Evolutionary conservation across 2,888 invertebrate genomes (phyloP).

Genomic region (Callyntrura sp.): DNA sequence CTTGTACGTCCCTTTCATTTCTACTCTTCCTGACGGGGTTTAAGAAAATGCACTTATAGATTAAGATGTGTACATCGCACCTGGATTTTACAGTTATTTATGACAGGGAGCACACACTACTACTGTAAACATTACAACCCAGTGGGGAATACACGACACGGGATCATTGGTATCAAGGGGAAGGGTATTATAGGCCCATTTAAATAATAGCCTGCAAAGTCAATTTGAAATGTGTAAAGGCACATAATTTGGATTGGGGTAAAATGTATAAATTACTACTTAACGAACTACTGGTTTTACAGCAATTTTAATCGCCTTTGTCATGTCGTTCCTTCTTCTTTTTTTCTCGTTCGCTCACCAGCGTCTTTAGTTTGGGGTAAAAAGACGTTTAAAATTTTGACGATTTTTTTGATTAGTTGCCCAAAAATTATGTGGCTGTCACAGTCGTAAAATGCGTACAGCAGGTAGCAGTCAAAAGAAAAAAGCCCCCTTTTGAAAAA

Average conservation of each 20-base stretch:
- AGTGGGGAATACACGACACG: not conserved
- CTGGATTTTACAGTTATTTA: slow-evolving; percentile 75
- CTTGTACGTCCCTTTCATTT: slow-evolving; percentile 7
- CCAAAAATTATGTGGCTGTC: slow-evolving; percentile 70
- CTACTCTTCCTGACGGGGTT: not conserved
- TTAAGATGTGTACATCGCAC: slow-evolving; percentile 70
- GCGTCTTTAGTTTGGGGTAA: slow-evolving; percentile 55
- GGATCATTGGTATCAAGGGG: too few species aligned
- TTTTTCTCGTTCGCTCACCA: not conserved
- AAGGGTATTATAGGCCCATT: not conserved
- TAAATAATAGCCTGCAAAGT: not conserved
- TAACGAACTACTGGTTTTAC: slow-evolving; percentile 57
- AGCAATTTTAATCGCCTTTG: slow-evolving; percentile 66
- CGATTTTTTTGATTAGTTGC: slow-evolving; percentile 45
- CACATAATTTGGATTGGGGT: not conserved
- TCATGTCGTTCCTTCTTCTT: too few species aligned
- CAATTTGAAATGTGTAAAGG: slow-evolving; percentile 30
- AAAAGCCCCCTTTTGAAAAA: not conserved
- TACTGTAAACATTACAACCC: not conserved
- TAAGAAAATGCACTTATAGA: slow-evolving; percentile 36
- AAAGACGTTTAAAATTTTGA: slow-evolving; percentile 68
- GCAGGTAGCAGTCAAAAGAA: slow-evolving; percentile 65
- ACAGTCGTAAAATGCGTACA: slow-evolving; percentile 74
- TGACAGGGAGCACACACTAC: slow-evolving; percentile 57
- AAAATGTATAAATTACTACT: slow-evolving; percentile 25